Evolutionary conservation across 2,888 invertebrate species (phyloP), one percentile per base, ranked within the genome.

Genomic region (Unio delphinus): DNA sequence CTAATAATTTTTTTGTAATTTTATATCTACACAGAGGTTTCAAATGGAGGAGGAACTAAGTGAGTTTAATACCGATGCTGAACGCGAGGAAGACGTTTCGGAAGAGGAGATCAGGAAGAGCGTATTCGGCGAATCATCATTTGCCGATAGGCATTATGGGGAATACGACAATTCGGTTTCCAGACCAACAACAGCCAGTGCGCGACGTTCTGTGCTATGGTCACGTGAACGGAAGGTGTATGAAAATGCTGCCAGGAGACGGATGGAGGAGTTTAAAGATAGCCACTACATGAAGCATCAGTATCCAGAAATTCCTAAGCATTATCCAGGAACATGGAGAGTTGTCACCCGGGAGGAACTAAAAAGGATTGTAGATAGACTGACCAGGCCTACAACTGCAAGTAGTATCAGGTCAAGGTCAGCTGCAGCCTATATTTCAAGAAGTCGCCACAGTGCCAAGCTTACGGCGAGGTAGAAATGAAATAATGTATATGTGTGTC

Each of bases 301-400:
- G 65, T 84, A 83, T 72, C 83, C 83, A 4, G 81, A 78, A 65
- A 70, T 85, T 26, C 70, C 73, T 1, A 80, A 81, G 58, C 85
- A 85, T 66, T 85, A 83, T 71, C 83, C 83, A 8, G 85, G 85
- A 23, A 85, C 85, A 15, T 83, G 85, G 83, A 75, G 79, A 28
- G 76, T 80, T 6, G 82, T 80, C 56, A 69, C 69, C 15, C 60
- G 68, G 6, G 60, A 61, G 5, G 76, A 83, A 54, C 62, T 85
- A 18, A 60, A 72, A 18, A 63, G 34, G 6, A 83, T 82, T 59
- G 80, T 82, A 3, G 72, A 77, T 1, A 72, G 85, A 34, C 74
- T 85, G n/a, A 72, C 77, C 34, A 70, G 75, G n/a, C 81, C 80
- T 2, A 76, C 81, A 5, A 70, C 76, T 8, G 73, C 74, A 7